Percentiles rank a stretch among this genome's conserved stretches.
phyloP scores from a whole-genome alignment of 2,888 invertebrate species.

The Ptilodon capucinus region DNA sequence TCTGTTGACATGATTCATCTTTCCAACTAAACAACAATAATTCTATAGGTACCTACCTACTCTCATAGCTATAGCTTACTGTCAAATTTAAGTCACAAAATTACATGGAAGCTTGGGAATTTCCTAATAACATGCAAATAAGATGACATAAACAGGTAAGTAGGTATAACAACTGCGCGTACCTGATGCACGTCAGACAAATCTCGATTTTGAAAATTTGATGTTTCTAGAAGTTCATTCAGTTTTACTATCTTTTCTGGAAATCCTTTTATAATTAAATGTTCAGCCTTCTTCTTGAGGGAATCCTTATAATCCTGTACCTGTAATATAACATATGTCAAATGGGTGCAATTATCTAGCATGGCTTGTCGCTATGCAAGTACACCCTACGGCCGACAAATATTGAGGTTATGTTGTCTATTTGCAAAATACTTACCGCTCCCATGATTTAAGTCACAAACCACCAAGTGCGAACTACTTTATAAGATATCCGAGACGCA shows the following conservation, averaged over 20 bases:
- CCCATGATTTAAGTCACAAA: constrained; percentile 29
- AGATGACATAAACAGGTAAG: too few species aligned
- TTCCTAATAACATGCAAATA: too few species aligned
- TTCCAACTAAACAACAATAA: too few species aligned
- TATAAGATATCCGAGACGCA: constrained; percentile 1
- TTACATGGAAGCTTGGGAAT: too few species aligned
- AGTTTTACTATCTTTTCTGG: constrained; percentile 96
- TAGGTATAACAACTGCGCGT: constrained; percentile 11
- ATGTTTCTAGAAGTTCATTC: constrained; percentile 92
- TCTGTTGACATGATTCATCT: too few species aligned
- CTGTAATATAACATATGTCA: constrained; percentile 72
- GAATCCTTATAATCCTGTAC: constrained; percentile 96
- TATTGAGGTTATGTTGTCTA: constrained; percentile 58
- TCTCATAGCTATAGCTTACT: too few species aligned
- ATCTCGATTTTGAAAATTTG: constrained; percentile 90
- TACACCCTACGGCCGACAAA: constrained; percentile 40
- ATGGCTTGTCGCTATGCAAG: constrained; percentile 25
- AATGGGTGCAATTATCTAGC: constrained; percentile 35
- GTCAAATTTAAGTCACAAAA: too few species aligned
- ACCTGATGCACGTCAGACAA: constrained; percentile 90
- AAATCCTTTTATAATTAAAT: constrained; percentile 93
- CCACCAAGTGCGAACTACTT: constrained; percentile 6
- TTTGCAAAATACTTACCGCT: constrained; percentile 38
- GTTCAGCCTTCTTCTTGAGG: constrained; percentile 93
- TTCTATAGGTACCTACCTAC: too few species aligned